Evolutionary conservation across 2,888 invertebrate genomes (phyloP).

Genomic region (Timandra comae): DNA sequence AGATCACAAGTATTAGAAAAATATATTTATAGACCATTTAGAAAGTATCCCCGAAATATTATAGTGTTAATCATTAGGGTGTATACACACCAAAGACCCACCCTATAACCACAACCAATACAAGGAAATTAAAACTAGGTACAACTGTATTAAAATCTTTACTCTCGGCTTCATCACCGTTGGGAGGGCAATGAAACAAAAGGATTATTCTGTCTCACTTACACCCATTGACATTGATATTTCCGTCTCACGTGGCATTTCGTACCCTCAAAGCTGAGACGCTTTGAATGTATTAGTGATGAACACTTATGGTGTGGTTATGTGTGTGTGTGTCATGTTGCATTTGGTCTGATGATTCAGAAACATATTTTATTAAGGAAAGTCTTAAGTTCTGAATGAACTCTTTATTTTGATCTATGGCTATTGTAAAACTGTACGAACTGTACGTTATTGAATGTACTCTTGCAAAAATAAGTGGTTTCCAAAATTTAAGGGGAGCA

Average conservation of each 20-base stretch:
- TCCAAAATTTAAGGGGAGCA: no score
- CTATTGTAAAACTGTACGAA: no score
- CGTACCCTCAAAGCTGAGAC: constrained; percentile 62
- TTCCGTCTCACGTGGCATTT: constrained; percentile 47
- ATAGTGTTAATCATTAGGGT: background rate
- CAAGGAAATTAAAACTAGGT: constrained; percentile 45
- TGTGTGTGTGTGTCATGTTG: constrained; percentile 38
- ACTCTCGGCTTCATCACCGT: constrained; percentile 47
- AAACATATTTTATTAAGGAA: no score
- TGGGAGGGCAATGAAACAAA: constrained; percentile 73
- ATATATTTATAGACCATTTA: no score
- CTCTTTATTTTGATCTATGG: no score
- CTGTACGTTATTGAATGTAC: no score
- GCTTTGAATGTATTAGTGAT: constrained; percentile 53
- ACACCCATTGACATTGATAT: constrained; percentile 39
- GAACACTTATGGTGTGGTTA: constrained; percentile 34
- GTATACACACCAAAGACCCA: constrained; percentile 6
- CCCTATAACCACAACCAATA: constrained; percentile 22
- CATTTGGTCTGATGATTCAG: constrained; percentile 30
- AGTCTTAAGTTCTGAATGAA: no score
- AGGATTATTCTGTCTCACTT: constrained; percentile 47
- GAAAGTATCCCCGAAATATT: no score
- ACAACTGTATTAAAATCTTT: constrained; percentile 69
- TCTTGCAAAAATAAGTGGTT: no score
- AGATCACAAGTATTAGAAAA: no score